Percentiles rank a stretch among this genome's conserved stretches.
phyloP scores from a whole-genome alignment of 2,888 invertebrate species.

The Lepidonotus clava region DNA sequence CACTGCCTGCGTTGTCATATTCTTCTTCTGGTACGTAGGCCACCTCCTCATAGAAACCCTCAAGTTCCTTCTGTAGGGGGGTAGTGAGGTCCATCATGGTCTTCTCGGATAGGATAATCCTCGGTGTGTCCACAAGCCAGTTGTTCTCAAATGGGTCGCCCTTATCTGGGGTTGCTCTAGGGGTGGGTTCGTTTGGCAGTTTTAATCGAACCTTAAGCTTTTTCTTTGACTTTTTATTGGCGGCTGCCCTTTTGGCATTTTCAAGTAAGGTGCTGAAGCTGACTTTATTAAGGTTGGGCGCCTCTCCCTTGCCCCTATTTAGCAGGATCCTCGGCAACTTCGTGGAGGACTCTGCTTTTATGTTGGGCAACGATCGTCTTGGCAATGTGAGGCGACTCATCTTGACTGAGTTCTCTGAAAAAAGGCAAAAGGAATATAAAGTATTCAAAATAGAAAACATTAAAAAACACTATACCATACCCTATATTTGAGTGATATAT shows the following conservation, averaged over 20 bases:
- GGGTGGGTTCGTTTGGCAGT: not conserved
- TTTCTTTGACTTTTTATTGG: not conserved
- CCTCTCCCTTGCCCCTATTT: not conserved
- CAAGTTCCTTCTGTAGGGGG: slow-evolving; percentile 42
- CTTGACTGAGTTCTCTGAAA: slow-evolving; percentile 8
- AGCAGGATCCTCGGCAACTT: not conserved
- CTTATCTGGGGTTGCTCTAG: not conserved
- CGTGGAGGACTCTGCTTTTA: not conserved
- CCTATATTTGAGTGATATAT: too few species aligned
- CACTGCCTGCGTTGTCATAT: not conserved
- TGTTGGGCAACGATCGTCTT: not conserved
- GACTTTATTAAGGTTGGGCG: not conserved
- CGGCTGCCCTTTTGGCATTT: not conserved
- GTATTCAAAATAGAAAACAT: too few species aligned
- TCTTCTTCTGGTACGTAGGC: slow-evolving; percentile 55
- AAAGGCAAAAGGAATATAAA: too few species aligned
- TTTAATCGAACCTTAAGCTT: slow-evolving; percentile 18
- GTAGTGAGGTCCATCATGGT: slow-evolving; percentile 15
- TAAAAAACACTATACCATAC: too few species aligned
- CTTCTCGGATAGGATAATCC: slow-evolving; percentile 47
- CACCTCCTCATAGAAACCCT: slow-evolving; percentile 60
- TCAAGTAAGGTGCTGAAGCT: not conserved
- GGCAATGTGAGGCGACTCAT: not conserved
- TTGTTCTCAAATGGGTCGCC: slow-evolving; percentile 33
- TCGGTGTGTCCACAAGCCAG: slow-evolving; percentile 53